A percentile compares a stretch with the other conserved stretches of the same genome.
These are phyloP conservation scores for Cancer borealis DNA, from an alignment of 2,888 invertebrate species.

Conservation along the genomic window DNA sequence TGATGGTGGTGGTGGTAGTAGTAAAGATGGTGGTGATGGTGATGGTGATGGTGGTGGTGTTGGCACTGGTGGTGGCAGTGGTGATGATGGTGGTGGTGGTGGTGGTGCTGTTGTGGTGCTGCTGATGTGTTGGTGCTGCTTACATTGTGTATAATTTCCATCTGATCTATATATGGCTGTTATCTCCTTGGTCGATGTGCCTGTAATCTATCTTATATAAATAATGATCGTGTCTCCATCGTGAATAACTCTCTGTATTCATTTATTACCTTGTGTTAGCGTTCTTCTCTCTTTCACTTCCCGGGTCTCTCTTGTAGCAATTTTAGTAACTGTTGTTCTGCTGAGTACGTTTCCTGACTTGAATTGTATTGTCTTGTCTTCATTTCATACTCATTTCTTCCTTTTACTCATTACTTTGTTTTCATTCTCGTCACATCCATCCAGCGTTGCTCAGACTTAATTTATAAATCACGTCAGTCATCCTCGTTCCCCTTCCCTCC, in stretches of 20 bases:
- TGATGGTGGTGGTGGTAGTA: no score
- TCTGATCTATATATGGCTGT: not conserved
- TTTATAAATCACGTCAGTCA: not conserved
- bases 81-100: not conserved
- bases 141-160: not conserved
- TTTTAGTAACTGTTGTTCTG: not conserved
- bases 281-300: not conserved
- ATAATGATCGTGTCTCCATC: not conserved
- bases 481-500: not conserved
- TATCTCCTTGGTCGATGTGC: not conserved
- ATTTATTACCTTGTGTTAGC: not conserved
- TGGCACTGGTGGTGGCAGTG: not conserved
- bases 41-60: not conserved
- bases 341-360: not conserved
- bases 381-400: not conserved
- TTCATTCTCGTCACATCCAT: not conserved
- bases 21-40: not conserved
- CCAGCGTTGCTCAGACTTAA: not conserved
- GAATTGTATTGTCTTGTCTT: not conserved
- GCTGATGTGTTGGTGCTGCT: not conserved
- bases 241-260: not conserved
- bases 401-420: not conserved
- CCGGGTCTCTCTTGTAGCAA: not conserved
- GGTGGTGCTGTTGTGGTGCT: not conserved
- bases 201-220: conserved; percentile 16